Base-by-base conservation (phyloP, 1,140 invertebrate species). In the Trichomalopsis sarcophagae region DNA sequence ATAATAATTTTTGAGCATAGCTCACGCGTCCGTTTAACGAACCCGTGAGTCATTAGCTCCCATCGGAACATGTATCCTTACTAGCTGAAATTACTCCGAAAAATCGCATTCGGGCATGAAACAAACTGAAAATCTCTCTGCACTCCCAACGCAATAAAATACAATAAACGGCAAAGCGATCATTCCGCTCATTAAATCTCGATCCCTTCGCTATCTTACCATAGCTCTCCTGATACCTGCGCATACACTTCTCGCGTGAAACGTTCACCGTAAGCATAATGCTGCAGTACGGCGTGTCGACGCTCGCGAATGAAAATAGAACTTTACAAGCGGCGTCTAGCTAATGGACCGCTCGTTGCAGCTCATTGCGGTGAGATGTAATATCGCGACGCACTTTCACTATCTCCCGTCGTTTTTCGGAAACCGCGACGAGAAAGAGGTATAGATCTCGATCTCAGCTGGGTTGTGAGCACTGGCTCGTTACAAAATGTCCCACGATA, bases 291-390 rank as follows among this genome's bases (percentile, higher is more conserved):
- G n/a, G 11, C n/a, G 75, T 75, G 33, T 36, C 33, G 33, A 36
- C 75, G 75, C 68, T 10, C 75, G 75, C 75, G 75, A 55, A 40
- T 77, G 47, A 55, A 77, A 77, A 77, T 77, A 77, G 75, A 77
- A 77, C 55, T 47, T 50, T 55, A 77, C n/a, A 55, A 27, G 36
- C 75, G 3, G 10, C 17, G 27, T n/a, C n/a, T n/a, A 33, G 17
- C 27, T 71, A 71, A 71, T 33, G 68, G 27, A 33, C 68, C 23
- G 23, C 68, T 40, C 36, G 36, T 40, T 40, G 68, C 14, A 9
- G 23, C 13, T 27, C 10, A 33, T 71, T 71, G 68, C 68, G 68
- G 68, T 71, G 23, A 7, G 68, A 27, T n/a, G 68, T 10, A 71
- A 71, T 71, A 30, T 27, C 44, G 44, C n/a, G 75, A 77, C 40